Evolutionary conservation across 2,888 invertebrate genomes (phyloP).

Genomic region (Pilophorus perplexus): DNA sequence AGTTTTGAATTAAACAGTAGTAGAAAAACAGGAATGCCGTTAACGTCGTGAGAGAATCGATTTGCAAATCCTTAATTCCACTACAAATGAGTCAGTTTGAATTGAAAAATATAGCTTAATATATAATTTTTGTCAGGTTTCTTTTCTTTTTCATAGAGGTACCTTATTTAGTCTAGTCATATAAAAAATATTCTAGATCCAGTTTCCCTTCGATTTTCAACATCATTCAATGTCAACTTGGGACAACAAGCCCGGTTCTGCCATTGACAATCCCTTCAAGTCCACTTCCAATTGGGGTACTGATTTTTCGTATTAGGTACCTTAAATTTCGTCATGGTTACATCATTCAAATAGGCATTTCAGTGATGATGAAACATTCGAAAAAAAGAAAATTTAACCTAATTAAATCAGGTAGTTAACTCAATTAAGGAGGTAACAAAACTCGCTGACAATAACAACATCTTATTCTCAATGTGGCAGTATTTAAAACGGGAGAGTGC

Average conservation of each 20-base stretch:
- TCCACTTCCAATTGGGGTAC: too few relatives aligned
- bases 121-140: constrained; percentile 12
- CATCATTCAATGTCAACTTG: too few relatives aligned
- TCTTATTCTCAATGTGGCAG: constrained; percentile 29
- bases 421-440: constrained; percentile 35
- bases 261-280: too few relatives aligned
- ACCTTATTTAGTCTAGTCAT: constrained; percentile 26
- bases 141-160: constrained; percentile 8
- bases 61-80: constrained; percentile 30
- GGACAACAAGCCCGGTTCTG: too few relatives aligned
- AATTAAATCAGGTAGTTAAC: too few relatives aligned
- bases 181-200: constrained; percentile 38
- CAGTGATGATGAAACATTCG: background rate
- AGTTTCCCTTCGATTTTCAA: constrained; percentile 5
- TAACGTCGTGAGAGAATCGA: constrained; percentile 6
- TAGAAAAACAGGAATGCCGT: constrained; percentile 11
- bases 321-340: constrained; percentile 3
- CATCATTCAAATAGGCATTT: background rate
- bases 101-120: constrained; percentile 37
- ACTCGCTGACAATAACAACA: constrained; percentile 18
- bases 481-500: constrained; percentile 34
- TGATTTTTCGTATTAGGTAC: too few relatives aligned
- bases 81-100: constrained; percentile 18
- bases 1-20: background rate
- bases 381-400: background rate